phyloP scores from a whole-genome alignment of 2,888 invertebrate genomes.

The Ferrisia virgata region DNA sequence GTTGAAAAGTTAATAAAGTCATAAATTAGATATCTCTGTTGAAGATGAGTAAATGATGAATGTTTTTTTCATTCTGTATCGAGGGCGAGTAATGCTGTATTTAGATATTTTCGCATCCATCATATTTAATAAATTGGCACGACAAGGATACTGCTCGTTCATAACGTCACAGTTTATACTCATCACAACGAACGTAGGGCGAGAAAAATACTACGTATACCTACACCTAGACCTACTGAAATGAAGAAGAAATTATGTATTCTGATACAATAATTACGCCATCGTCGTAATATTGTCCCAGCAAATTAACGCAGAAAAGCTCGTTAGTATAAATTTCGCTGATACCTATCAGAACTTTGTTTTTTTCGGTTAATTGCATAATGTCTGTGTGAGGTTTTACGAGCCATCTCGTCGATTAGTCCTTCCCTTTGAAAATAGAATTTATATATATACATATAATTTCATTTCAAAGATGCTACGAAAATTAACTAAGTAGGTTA shows the following conservation, averaged over 20 bases:
- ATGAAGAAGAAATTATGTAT: background rate
- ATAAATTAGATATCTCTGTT: background rate
- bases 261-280: background rate
- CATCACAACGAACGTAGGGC: background rate
- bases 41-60: background rate
- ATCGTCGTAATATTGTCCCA: too few relatives aligned
- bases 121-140: conserved; percentile 14
- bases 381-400: background rate
- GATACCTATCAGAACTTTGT: background rate
- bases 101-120: conserved; percentile 12
- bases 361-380: background rate
- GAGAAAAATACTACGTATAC: background rate
- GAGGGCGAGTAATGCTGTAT: background rate
- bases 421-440: background rate
- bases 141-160: background rate
- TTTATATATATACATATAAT: background rate
- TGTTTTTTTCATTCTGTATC: background rate
- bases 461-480: background rate
- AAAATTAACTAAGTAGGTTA: too few relatives aligned
- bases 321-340: background rate
- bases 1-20: background rate
- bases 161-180: background rate
- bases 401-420: background rate
- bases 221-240: too few relatives aligned
- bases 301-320: background rate